phyloP scores from a whole-genome alignment of 2,113 vertebrate species.

The Rhea americana region DNA sequence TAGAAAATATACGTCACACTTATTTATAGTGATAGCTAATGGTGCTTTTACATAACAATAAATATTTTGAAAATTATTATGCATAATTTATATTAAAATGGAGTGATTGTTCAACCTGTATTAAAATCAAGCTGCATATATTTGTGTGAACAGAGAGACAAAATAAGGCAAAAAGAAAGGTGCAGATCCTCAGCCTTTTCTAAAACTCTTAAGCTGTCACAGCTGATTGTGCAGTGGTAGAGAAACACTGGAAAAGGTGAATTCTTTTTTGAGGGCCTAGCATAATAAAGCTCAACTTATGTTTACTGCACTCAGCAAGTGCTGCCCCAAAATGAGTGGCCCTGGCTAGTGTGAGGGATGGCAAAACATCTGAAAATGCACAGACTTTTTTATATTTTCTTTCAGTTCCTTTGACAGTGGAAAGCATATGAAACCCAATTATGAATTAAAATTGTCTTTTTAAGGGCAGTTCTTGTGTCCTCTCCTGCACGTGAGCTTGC shows the following conservation, averaged over 20 bases:
- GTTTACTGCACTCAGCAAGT: background rate
- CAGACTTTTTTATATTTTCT: background rate
- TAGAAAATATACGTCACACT: background rate
- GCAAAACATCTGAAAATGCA: background rate
- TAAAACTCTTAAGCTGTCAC: background rate
- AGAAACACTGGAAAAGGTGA: background rate
- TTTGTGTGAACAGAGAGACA: background rate
- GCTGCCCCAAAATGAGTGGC: background rate
- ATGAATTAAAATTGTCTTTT: background rate
- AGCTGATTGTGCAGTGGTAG: background rate
- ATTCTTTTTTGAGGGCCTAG: background rate
- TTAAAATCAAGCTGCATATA: background rate
- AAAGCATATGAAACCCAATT: background rate
- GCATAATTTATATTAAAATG: conserved; percentile 12
- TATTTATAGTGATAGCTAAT: background rate
- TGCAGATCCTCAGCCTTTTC: background rate
- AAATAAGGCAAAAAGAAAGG: background rate
- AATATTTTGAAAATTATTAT: background rate
- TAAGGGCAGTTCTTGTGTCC: background rate
- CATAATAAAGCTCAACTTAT: background rate
- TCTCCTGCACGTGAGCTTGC: background rate
- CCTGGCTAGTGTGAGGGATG: background rate
- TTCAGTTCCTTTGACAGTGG: background rate
- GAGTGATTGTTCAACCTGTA: background rate
- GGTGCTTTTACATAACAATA: background rate